Conservation (phyloP, 2,797 vertebrate species). For the Corythornis leucogaster region DNA sequence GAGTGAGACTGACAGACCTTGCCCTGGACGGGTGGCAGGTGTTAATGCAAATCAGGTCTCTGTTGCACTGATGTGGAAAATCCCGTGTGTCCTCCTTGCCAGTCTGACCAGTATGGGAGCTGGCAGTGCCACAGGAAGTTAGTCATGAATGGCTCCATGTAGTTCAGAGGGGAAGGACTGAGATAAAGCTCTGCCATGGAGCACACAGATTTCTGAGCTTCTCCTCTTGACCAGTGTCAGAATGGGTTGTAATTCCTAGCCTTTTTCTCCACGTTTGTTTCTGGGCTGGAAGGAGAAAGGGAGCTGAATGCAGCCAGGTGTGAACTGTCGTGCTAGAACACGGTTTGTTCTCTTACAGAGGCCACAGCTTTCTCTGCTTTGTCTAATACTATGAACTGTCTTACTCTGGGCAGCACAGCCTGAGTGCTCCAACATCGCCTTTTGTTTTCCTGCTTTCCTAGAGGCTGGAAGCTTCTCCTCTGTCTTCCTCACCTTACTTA, state of each 20-base stretch:
- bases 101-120: neutral
- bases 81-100: neutral
- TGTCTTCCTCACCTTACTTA: neutral
- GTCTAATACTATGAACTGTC: neutral
- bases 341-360: neutral
- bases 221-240: neutral
- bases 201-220: neutral
- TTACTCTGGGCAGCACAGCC: neutral
- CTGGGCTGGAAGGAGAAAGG: neutral
- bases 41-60: neutral
- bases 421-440: neutral
- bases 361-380: neutral
- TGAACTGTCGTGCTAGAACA: neutral
- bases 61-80: neutral
- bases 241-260: neutral
- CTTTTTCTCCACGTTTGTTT: neutral
- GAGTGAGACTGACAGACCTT: neutral
- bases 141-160: neutral
- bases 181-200: neutral
- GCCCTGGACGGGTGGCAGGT: neutral
- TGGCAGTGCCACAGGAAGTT: neutral
- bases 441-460: neutral
- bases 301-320: neutral
- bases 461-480: neutral
- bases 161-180: neutral